phyloP scores from a whole-genome alignment of 2,113 vertebrate genomes.

The Egretta garzetta region DNA sequence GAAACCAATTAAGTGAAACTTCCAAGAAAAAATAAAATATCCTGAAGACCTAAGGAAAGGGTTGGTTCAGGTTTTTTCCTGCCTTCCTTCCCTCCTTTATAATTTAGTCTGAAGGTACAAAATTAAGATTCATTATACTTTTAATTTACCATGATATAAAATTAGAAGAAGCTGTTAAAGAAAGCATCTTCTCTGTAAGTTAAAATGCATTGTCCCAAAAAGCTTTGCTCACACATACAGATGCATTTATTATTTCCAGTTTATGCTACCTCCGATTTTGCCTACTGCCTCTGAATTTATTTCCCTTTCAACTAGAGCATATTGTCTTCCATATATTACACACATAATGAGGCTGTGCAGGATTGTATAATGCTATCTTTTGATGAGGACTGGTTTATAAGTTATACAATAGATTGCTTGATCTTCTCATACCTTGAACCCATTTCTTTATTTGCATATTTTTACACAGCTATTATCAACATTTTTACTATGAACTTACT shows the following conservation, averaged over 20 bases:
- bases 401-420: background rate
- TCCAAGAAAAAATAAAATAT: background rate
- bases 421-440: constrained; percentile 6
- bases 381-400: background rate
- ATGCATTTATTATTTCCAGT: background rate
- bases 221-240: background rate
- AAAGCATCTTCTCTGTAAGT: background rate
- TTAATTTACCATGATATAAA: background rate
- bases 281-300: background rate
- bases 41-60: background rate
- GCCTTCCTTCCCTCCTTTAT: background rate
- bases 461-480: constrained; percentile 13
- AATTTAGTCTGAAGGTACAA: background rate
- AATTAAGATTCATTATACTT: background rate
- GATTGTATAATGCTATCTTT: constrained; percentile 2
- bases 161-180: background rate
- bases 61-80: background rate
- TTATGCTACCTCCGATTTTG: background rate
- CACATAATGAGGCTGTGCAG: background rate
- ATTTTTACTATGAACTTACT: constrained; percentile 42
- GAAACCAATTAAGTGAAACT: constrained; percentile 3
- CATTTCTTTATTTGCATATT: constrained; percentile 24
- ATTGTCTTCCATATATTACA: background rate
- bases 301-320: background rate
- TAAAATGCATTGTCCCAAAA: background rate